A percentile compares a stretch with the other conserved stretches of the same genome.
Conservation (phyloP, 2,888 invertebrate genomes). For the Stenurella melanura region DNA sequence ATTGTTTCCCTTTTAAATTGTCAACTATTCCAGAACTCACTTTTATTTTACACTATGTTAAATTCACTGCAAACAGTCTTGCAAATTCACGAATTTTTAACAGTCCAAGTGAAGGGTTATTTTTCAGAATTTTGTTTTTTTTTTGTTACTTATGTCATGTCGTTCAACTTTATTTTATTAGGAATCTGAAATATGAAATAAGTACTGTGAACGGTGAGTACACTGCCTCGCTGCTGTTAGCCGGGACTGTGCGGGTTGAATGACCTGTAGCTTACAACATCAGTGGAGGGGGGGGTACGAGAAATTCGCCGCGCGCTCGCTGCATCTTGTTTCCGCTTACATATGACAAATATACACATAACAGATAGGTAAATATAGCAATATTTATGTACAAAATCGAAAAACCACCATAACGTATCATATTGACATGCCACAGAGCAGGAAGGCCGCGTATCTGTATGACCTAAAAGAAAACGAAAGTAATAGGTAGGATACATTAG, state of each 20-base stretch:
- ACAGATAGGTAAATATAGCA: conserved; percentile 49
- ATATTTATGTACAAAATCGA: conserved; percentile 25
- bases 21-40: conserved; percentile 40
- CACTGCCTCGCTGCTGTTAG: conserved; percentile 69
- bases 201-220: conserved; percentile 69
- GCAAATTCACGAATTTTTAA: conserved; percentile 26
- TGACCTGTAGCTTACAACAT: conserved; percentile 72
- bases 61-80: conserved; percentile 37
- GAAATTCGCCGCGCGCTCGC: conserved; percentile 71
- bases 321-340: conserved; percentile 73
- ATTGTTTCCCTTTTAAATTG: conserved; percentile 46
- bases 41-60: conserved; percentile 35
- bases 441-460: neutral
- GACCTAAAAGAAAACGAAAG: conserved; percentile 24
- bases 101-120: conserved; percentile 12
- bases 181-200: conserved; percentile 65
- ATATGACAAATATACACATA: conserved; percentile 59
- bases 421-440: conserved; percentile 1
- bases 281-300: conserved; percentile 63
- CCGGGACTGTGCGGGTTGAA: conserved; percentile 73
- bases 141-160: conserved; percentile 30
- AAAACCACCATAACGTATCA: conserved; percentile 16
- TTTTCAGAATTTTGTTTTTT: conserved; percentile 39
- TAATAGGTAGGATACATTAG: neutral
- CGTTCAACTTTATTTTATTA: conserved; percentile 42